Percentiles rank a stretch among this genome's conserved stretches.
These are phyloP conservation scores for Ladona fulva DNA, from an alignment of 1,140 invertebrate species.

Conservation along the genomic window DNA sequence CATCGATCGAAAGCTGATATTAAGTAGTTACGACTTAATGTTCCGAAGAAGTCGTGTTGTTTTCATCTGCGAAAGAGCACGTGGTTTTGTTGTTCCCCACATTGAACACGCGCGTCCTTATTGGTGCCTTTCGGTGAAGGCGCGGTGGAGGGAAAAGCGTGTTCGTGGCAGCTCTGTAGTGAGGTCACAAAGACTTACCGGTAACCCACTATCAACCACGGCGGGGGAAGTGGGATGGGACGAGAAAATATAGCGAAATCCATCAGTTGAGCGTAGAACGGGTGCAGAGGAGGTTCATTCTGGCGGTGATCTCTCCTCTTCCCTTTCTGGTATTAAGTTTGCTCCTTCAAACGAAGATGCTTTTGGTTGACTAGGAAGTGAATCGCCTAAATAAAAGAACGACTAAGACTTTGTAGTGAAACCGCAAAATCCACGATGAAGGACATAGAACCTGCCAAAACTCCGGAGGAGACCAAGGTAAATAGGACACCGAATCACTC, in stretches of 20 bases:
- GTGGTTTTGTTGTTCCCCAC: not conserved
- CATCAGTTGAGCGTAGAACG: not conserved
- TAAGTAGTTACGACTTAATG: too few species aligned
- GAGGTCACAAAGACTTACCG: not conserved
- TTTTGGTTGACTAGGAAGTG: not conserved
- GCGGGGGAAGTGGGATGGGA: not conserved
- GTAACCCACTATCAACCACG: not conserved
- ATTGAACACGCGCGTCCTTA: not conserved
- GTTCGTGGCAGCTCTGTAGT: not conserved
- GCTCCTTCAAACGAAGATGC: not conserved
- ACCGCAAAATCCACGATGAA: not conserved
- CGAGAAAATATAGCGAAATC: not conserved
- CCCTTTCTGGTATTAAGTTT: not conserved
- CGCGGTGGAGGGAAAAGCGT: not conserved
- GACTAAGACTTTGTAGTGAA: not conserved
- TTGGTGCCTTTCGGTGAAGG: not conserved
- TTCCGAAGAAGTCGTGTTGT: not conserved
- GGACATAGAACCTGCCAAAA: not conserved
- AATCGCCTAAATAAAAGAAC: not conserved
- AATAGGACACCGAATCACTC: not conserved
- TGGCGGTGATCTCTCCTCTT: not conserved
- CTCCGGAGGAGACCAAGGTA: not conserved
- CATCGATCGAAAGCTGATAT: too few species aligned
- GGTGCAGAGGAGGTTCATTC: not conserved
- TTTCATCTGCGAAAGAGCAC: not conserved